A percentile compares a stretch with the other conserved stretches of the same genome.
These are phyloP conservation scores for Burhinus bistriatus DNA, from an alignment of 2,113 vertebrate genomes.

Conservation along the genomic window DNA sequence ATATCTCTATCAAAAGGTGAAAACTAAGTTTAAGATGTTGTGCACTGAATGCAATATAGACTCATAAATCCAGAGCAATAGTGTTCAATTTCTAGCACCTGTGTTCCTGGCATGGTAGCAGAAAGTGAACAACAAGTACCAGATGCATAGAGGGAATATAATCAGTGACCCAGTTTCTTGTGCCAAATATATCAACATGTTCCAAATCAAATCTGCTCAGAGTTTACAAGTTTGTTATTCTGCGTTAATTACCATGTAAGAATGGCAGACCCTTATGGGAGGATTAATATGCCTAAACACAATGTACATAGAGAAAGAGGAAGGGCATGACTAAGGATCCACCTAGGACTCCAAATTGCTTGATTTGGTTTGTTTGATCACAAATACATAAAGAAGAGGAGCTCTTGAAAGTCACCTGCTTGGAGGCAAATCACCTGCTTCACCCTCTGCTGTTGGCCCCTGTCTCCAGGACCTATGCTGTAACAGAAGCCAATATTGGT, in stretches of 20 bases:
- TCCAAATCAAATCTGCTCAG: slow-evolving; percentile 61
- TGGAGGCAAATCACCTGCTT: neutral
- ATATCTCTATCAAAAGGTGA: slow-evolving; percentile 20
- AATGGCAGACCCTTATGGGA: slow-evolving; percentile 31
- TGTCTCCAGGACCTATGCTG: neutral
- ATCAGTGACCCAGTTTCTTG: slow-evolving; percentile 39
- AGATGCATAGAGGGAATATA: slow-evolving; percentile 43
- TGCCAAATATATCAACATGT: slow-evolving; percentile 56
- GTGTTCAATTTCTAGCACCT: slow-evolving; percentile 33
- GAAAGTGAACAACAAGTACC: slow-evolving; percentile 45
- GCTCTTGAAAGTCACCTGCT: neutral
- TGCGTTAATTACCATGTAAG: slow-evolving; percentile 42
- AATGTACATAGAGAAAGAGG: neutral
- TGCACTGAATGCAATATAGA: neutral
- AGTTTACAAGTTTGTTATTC: slow-evolving; percentile 63
- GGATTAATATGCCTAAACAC: neutral
- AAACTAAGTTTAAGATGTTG: slow-evolving; percentile 34
- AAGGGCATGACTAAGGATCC: neutral
- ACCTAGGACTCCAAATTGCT: neutral
- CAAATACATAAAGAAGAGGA: neutral
- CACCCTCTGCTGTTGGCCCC: neutral
- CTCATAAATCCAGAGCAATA: neutral
- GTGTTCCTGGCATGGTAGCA: slow-evolving; percentile 40
- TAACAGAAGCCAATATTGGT: neutral
- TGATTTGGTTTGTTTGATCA: neutral